These are phyloP conservation scores for Baryphthengus martii DNA, from an alignment of 2,113 vertebrate species.

Conservation along the genomic window DNA sequence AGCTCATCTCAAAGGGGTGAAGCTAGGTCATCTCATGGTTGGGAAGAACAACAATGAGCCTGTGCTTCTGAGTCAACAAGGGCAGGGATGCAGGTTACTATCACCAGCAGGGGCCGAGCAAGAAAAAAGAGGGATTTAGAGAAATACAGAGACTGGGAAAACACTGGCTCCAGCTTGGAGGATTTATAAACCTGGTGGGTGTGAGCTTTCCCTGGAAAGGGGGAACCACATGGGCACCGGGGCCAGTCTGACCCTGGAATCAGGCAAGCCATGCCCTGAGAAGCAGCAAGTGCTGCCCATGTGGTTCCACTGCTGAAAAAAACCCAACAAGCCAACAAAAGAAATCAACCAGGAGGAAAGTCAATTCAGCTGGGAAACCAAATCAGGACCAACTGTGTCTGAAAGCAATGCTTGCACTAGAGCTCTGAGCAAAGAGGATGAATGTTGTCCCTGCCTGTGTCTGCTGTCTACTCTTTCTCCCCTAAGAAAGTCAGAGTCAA, in stretches of 20 bases:
- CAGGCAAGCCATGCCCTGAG: neutral
- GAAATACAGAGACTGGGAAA: neutral
- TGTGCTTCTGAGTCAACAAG: neutral
- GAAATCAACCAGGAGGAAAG: neutral
- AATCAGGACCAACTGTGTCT: neutral
- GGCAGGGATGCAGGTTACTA: neutral
- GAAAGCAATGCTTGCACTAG: neutral
- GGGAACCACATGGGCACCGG: neutral
- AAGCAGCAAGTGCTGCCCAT: neutral
- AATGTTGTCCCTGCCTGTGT: neutral
- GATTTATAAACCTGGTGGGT: neutral
- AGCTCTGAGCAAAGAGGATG: neutral
- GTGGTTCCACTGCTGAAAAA: neutral
- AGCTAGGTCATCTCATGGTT: neutral
- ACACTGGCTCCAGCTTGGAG: neutral
- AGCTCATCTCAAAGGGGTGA: neutral
- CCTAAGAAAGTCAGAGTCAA: neutral
- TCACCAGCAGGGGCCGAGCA: neutral
- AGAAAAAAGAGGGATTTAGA: neutral
- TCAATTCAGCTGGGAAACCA: neutral
- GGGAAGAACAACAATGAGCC: neutral
- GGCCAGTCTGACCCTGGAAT: neutral
- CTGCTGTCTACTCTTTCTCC: neutral
- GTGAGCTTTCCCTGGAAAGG: neutral
- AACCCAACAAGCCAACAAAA: too few species aligned